Conservation (phyloP, 2,888 invertebrate genomes). For the Elysia crispata region DNA sequence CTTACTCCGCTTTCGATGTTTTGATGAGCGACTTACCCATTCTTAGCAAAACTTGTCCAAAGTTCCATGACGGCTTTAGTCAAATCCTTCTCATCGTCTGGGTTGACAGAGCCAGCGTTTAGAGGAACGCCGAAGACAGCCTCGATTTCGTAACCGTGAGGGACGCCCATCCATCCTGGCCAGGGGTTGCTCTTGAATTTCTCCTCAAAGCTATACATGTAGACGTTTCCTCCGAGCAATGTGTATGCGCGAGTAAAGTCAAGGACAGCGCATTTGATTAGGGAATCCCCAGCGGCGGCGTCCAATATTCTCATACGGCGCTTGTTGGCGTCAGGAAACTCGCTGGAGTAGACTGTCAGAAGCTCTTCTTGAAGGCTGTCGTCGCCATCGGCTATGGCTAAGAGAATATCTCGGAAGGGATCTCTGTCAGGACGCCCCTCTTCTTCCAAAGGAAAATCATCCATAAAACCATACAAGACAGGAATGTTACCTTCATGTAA, state of each 20-base stretch:
- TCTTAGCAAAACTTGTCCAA: conserved; percentile 59
- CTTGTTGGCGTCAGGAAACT: conserved; percentile 85
- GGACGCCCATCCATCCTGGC: conserved; percentile 71
- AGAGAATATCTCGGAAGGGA: conserved; percentile 43
- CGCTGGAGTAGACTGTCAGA: conserved; percentile 87
- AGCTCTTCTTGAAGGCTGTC: conserved; percentile 79
- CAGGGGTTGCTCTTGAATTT: conserved; percentile 65
- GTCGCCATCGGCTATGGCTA: background rate
- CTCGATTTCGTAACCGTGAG: too few species aligned
- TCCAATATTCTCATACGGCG: too few species aligned
- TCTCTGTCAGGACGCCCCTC: conserved; percentile 45
- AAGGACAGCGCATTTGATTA: conserved; percentile 95
- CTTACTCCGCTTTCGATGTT: too few species aligned
- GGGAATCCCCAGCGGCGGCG: conserved; percentile 88
- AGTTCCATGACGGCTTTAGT: conserved; percentile 66
- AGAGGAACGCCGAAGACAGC: too few species aligned
- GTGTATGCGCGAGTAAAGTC: conserved; percentile 85
- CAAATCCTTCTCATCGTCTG: conserved; percentile 66
- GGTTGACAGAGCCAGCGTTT: conserved; percentile 61
- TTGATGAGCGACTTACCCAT: conserved; percentile 90
- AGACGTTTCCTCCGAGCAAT: conserved; percentile 47
- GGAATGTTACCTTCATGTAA: conserved; percentile 97
- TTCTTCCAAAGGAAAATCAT: conserved; percentile 72
- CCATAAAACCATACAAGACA: conserved; percentile 92
- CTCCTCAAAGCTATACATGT: conserved; percentile 68